Base-by-base conservation (phyloP, 2,888 invertebrate species). In the Saturnia pavonia region DNA sequence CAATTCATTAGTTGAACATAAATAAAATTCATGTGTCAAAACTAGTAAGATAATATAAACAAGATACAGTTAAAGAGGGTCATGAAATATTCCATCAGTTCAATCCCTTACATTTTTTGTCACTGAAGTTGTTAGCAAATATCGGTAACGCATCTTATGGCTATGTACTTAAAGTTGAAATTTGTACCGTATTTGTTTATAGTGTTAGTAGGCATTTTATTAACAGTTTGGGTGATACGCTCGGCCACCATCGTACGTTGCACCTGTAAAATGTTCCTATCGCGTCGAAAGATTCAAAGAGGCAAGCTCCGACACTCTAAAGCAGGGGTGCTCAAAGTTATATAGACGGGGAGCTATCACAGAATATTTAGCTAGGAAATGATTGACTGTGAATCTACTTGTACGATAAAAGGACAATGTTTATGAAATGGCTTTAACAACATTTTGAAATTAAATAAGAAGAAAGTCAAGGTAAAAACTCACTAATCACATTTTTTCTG, bases 201-300 rank as follows among this genome's bases (percentile, higher is more conserved):
- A 70, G 60, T 48, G 70, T 40, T 25, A 73, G 34, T 60, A 27
- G 51, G 40, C 72, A 73, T 74, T 78, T 77, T 76, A 74, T 74
- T 73, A 72, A 76, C 71, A 74, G 73, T 80, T 79, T 76, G 75
- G 79, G 85, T 91, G 91, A 92, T 85, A 81, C 79, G 85, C 72
- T 76, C 84, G 91, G 81, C 93, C 93, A 92, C 93, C 92, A 80
- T 80, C 85, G 82, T 83, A 87, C 85, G 81, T 81, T 82, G 89
- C 92, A 92, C 91, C 92, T 91, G 91, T 91, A 90, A 90, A 91
- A 91, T 89, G 88, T 78, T 75, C 82, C 88, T 92, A 94, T 92
- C 93, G 84, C 85, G 78, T 81, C 84, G 80, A 85, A 84, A 92
- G 94, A 94, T 93, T 91, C 91, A 92, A 92, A 91, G 91, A 89